Percentiles rank a stretch among this genome's conserved stretches.
Conservation (phyloP, 2,797 vertebrate genomes). For the Rhinophrynus dorsalis region DNA sequence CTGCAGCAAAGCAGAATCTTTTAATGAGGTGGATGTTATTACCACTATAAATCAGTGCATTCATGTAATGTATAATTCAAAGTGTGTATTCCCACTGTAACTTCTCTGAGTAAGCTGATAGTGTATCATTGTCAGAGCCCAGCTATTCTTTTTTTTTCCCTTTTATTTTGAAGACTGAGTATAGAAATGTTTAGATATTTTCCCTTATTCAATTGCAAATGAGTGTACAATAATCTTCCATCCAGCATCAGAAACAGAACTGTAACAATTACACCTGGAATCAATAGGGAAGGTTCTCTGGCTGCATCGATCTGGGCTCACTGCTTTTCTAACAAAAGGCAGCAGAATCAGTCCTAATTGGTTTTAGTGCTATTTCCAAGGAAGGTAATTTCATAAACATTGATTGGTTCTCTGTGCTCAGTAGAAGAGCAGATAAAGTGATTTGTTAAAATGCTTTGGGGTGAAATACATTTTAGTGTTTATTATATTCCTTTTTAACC, state of each 20-base stretch:
- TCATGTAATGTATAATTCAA: slow-evolving; percentile 99
- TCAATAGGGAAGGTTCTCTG: slow-evolving; percentile 79
- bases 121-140: slow-evolving; percentile 94
- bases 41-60: slow-evolving; percentile 98
- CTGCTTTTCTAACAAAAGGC: slow-evolving; percentile 76
- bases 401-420: slow-evolving; percentile 73
- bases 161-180: slow-evolving; percentile 66
- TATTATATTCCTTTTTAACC: slow-evolving; percentile 60
- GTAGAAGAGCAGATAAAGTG: slow-evolving; percentile 76
- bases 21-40: slow-evolving; percentile 99
- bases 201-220: slow-evolving; percentile 73
- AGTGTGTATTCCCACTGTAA: slow-evolving; percentile 97
- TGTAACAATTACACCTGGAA: slow-evolving; percentile 78
- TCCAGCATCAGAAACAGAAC: slow-evolving; percentile 67
- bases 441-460: slow-evolving; percentile 81
- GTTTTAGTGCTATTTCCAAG: slow-evolving; percentile 87
- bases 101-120: slow-evolving; percentile 92
- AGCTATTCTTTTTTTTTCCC: slow-evolving; percentile 59
- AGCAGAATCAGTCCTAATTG: slow-evolving; percentile 89
- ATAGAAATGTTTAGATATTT: slow-evolving; percentile 29
- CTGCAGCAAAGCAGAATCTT: slow-evolving; percentile 86
- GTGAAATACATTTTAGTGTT: slow-evolving; percentile 55
- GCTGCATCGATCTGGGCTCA: slow-evolving; percentile 72
- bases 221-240: slow-evolving; percentile 67
- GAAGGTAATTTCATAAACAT: slow-evolving; percentile 92